Percentiles rank a stretch among this genome's conserved stretches.
Conservation (phyloP, 2,113 vertebrate genomes). For the Aegithalos caudatus region DNA sequence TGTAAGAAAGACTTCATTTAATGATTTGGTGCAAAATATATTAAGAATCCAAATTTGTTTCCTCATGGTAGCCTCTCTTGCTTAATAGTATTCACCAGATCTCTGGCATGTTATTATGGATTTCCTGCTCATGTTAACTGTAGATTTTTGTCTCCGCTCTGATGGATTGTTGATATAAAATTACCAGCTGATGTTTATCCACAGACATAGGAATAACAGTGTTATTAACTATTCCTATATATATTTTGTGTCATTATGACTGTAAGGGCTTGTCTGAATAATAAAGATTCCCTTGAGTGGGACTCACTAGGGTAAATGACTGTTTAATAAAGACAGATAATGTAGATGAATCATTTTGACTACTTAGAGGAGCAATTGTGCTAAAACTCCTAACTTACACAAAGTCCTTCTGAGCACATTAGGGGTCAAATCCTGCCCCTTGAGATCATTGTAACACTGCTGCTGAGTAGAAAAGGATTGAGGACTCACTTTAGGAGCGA, state of each 20-base stretch:
- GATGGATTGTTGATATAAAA: background rate
- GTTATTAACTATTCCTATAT: slow-evolving; percentile 41
- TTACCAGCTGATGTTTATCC: slow-evolving; percentile 38
- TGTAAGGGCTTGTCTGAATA: slow-evolving; percentile 47
- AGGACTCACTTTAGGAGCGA: background rate
- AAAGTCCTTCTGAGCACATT: slow-evolving; percentile 28
- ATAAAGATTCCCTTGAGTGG: slow-evolving; percentile 57
- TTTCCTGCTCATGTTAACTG: background rate
- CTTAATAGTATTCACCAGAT: background rate
- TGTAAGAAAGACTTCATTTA: background rate
- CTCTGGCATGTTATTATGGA: background rate
- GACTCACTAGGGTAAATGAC: slow-evolving; percentile 46
- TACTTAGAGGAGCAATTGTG: slow-evolving; percentile 59
- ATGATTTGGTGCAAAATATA: background rate
- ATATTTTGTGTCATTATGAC: slow-evolving; percentile 48
- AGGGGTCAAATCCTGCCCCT: slow-evolving; percentile 19
- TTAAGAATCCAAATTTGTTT: background rate
- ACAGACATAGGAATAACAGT: slow-evolving; percentile 2
- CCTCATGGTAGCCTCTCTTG: background rate
- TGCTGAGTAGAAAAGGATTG: background rate
- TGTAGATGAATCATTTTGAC: slow-evolving; percentile 58
- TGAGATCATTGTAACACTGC: background rate
- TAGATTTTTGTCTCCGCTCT: background rate
- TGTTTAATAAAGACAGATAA: slow-evolving; percentile 68
- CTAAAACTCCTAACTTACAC: slow-evolving; percentile 41